These are phyloP conservation scores for Seriola quinqueradiata DNA, from an alignment of 2,113 vertebrate species.

Conservation along the genomic window DNA sequence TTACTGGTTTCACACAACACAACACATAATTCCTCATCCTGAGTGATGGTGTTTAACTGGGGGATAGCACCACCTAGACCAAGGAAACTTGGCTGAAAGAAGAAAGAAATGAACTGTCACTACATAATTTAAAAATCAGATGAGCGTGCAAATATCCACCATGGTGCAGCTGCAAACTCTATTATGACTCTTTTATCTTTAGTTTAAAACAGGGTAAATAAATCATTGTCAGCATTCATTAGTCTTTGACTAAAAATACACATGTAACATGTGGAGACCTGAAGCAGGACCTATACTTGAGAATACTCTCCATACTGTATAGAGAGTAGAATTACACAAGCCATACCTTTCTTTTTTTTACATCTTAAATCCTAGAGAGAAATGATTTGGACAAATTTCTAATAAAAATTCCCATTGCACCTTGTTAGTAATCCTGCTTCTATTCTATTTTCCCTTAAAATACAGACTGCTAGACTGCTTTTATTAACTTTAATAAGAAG, in stretches of 20 bases:
- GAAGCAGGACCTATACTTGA: neutral
- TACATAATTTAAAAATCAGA: conserved; percentile 62
- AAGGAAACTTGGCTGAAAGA: conserved; percentile 60
- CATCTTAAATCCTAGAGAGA: neutral
- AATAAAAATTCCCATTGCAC: neutral
- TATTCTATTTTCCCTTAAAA: neutral
- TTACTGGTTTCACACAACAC: conserved; percentile 73
- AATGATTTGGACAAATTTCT: neutral
- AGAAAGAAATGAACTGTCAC: conserved; percentile 59
- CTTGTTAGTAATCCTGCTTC: neutral
- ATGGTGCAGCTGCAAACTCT: conserved; percentile 51
- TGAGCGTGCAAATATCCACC: conserved; percentile 28
- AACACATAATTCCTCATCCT: conserved; percentile 46
- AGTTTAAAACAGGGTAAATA: conserved; percentile 16
- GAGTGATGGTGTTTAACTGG: conserved; percentile 72
- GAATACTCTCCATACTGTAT: conserved; percentile 6
- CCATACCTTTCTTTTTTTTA: neutral
- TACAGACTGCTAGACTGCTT: neutral
- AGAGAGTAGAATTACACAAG: neutral
- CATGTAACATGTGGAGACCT: conserved; percentile 37
- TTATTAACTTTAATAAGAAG: neutral
- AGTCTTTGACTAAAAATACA: conserved; percentile 33
- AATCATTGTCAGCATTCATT: conserved; percentile 19
- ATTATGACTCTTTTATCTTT: conserved; percentile 41
- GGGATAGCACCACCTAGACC: conserved; percentile 57